Evolutionary conservation across 2,113 vertebrate species (phyloP).

Genomic region (Hymenochirus boettgeri): DNA sequence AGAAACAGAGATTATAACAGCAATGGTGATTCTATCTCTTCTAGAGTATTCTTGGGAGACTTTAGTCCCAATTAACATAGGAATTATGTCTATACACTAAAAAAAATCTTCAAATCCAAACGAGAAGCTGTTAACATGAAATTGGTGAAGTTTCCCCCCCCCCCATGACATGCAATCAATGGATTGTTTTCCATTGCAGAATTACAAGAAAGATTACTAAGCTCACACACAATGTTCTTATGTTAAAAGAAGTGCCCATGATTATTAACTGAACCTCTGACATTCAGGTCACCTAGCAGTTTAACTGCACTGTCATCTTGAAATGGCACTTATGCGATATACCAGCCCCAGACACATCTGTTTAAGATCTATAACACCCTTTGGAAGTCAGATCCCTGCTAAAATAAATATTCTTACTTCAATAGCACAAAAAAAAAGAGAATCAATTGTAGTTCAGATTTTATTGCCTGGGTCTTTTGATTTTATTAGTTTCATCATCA

Average conservation of each 20-base stretch:
- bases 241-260: constrained; percentile 10
- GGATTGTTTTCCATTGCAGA: background rate
- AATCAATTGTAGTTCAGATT: constrained; percentile 23
- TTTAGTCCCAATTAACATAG: too few species aligned
- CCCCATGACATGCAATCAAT: background rate
- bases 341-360: constrained; percentile 32
- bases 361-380: constrained; percentile 33
- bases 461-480: constrained; percentile 26
- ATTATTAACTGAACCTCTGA: background rate
- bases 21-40: too few species aligned
- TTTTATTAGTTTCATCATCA: constrained; percentile 37
- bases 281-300: background rate
- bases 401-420: constrained; percentile 25
- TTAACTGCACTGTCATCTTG: constrained; percentile 5
- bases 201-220: too few species aligned
- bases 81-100: too few species aligned
- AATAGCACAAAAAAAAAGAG: constrained; percentile 35
- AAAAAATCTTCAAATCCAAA: too few species aligned
- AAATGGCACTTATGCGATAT: constrained; percentile 28
- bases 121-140: too few species aligned
- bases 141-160: too few species aligned
- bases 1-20: too few species aligned
- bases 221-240: background rate
- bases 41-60: too few species aligned
- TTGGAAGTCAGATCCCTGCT: constrained; percentile 17